phyloP scores from a whole-genome alignment of 2,888 invertebrate genomes.

The Meiosimyza platycephala region DNA sequence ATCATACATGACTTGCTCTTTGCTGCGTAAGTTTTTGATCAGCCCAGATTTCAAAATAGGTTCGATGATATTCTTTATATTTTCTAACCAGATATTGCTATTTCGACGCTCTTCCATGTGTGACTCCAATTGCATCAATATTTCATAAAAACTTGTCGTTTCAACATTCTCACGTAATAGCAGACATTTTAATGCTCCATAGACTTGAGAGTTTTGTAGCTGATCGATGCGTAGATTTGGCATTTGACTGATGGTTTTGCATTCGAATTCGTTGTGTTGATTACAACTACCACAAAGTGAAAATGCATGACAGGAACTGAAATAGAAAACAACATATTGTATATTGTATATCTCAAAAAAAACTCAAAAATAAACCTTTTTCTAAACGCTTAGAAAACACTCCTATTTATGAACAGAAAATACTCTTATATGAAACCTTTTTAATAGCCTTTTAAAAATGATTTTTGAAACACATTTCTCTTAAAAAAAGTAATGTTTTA shows the following conservation, averaged over 20 bases:
- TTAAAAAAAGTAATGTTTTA: no score
- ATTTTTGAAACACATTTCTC: no score
- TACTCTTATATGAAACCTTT: no score
- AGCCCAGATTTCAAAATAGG: slow-evolving; percentile 55
- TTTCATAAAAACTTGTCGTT: slow-evolving; percentile 67
- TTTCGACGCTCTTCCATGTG: slow-evolving; percentile 71
- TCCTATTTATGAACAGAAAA: no score
- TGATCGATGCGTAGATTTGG: slow-evolving; percentile 59
- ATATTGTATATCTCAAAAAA: no score
- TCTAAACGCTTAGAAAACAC: no score
- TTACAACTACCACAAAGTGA: slow-evolving; percentile 67
- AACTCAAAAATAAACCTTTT: no score
- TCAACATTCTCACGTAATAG: slow-evolving; percentile 66
- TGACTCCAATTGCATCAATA: slow-evolving; percentile 71
- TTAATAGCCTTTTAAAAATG: no score
- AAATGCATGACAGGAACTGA: slow-evolving; percentile 70
- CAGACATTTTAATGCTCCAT: slow-evolving; percentile 67
- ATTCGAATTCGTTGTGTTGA: slow-evolving; percentile 70
- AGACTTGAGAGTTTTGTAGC: slow-evolving; percentile 53
- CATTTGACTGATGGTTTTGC: slow-evolving; percentile 68
- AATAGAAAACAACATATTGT: slow-evolving; percentile 1
- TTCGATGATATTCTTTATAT: slow-evolving; percentile 67
- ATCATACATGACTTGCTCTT: slow-evolving; percentile 64
- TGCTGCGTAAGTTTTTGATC: slow-evolving; percentile 49
- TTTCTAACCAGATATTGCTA: slow-evolving; percentile 71